These are phyloP conservation scores for Drosophila quinaria DNA, from an alignment of 2,888 invertebrate genomes.

Conservation along the genomic window DNA sequence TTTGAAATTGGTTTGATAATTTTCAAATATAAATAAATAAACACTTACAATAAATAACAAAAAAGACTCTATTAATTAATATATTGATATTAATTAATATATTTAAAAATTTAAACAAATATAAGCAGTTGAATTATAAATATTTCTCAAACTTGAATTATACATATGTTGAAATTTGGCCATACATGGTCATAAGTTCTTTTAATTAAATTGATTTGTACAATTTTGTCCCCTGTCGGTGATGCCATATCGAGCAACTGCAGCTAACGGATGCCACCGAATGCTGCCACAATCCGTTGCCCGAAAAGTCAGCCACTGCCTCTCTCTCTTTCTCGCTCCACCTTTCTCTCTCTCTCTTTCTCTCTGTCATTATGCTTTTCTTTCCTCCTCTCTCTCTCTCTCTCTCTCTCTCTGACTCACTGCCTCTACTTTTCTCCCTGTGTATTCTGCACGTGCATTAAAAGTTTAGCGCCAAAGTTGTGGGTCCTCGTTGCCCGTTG, in stretches of 20 bases:
- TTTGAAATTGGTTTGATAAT: no score
- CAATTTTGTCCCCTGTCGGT: slow-evolving; percentile 51
- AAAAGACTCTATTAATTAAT: no score
- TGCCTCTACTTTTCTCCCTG: slow-evolving; percentile 21
- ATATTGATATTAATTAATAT: no score
- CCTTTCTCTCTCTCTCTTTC: neutral
- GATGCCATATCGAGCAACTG: slow-evolving; percentile 35
- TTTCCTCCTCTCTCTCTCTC: neutral
- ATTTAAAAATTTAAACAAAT: no score
- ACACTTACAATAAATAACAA: no score
- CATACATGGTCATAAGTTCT: no score
- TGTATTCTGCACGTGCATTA: slow-evolving; percentile 70
- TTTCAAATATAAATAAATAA: no score
- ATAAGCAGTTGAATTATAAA: no score
- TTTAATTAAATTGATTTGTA: neutral
- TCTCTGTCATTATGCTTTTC: neutral
- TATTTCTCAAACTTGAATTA: no score
- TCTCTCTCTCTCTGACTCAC: neutral
- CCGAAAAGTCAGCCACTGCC: slow-evolving; percentile 36
- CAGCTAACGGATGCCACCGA: slow-evolving; percentile 38
- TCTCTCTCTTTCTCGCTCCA: neutral
- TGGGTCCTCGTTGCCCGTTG: slow-evolving; percentile 38
- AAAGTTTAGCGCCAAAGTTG: slow-evolving; percentile 76
- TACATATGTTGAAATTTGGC: no score
- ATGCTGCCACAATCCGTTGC: slow-evolving; percentile 54